Conservation (phyloP, 2,888 invertebrate species). For the Homarus gammarus region DNA sequence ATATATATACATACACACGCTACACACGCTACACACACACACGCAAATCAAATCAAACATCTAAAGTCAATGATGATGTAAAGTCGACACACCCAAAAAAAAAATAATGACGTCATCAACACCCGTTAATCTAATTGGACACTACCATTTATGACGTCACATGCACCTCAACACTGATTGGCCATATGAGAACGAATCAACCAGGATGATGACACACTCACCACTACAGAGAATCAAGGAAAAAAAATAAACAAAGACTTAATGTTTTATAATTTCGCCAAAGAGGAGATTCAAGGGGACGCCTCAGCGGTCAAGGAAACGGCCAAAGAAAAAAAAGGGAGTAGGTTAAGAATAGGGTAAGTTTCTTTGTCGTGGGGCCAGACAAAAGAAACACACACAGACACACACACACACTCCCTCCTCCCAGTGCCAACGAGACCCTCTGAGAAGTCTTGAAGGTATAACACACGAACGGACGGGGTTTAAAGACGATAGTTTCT, state of each 20-base stretch:
- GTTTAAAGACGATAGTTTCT: background rate
- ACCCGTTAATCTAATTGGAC: too few species aligned
- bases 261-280: background rate
- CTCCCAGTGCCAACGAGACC: background rate
- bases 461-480: background rate
- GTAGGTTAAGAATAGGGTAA: background rate
- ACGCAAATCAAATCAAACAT: too few species aligned
- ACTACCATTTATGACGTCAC: too few species aligned
- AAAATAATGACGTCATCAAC: too few species aligned
- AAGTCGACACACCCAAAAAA: too few species aligned
- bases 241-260: slow-evolving; percentile 14
- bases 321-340: slow-evolving; percentile 10
- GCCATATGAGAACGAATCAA: too few species aligned
- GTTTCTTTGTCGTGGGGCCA: background rate
- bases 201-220: too few species aligned
- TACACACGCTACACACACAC: too few species aligned
- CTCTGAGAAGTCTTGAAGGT: background rate
- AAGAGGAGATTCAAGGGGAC: slow-evolving; percentile 14
- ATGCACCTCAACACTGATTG: too few species aligned
- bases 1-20: too few species aligned
- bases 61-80: too few species aligned
- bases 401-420: too few species aligned
- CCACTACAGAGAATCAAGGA: background rate
- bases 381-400: background rate
- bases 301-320: slow-evolving; percentile 13